A percentile compares a stretch with the other conserved stretches of the same genome.
phyloP scores from a whole-genome alignment of 2,888 invertebrate species.

The Drosophila kambysellisi region DNA sequence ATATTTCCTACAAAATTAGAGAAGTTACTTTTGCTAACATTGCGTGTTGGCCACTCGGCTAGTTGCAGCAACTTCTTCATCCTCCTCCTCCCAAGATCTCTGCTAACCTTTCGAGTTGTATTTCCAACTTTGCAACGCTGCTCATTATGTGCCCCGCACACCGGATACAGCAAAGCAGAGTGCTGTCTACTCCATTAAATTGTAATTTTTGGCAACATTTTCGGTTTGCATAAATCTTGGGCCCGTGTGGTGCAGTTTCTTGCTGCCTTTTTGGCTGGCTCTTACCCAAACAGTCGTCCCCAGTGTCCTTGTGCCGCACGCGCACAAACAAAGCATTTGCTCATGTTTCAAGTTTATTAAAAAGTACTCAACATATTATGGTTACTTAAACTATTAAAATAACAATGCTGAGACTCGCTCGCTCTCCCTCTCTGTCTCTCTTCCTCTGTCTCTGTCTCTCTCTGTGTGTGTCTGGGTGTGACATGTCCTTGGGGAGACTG shows the following conservation, averaged over 20 bases:
- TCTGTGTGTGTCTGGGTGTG: conserved; percentile 26
- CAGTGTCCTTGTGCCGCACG: conserved; percentile 58
- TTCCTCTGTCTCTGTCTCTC: conserved; percentile 17
- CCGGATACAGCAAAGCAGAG: conserved; percentile 16
- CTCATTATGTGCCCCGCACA: conserved; percentile 75
- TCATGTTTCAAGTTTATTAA: conserved; percentile 80
- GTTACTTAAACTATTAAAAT: conserved; percentile 81
- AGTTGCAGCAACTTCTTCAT: neutral
- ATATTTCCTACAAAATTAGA: conserved; percentile 83
- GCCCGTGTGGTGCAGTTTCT: conserved; percentile 44
- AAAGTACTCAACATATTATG: conserved; percentile 81
- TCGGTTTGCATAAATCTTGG: conserved; percentile 81
- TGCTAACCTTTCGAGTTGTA: conserved; percentile 32
- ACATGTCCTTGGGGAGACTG: conserved; percentile 29
- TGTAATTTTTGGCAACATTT: conserved; percentile 83
- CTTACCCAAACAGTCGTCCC: conserved; percentile 32
- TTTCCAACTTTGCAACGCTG: conserved; percentile 59
- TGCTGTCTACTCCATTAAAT: conserved; percentile 80
- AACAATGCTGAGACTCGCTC: conserved; percentile 56
- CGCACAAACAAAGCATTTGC: conserved; percentile 66
- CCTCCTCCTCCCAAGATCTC: neutral
- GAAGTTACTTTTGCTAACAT: conserved; percentile 76
- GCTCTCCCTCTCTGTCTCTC: conserved; percentile 13
- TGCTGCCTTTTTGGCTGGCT: conserved; percentile 19
- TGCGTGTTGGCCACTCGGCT: conserved; percentile 53